Evolutionary conservation across 2,797 vertebrate species (phyloP).

Genomic region (Tenualosa ilisha): DNA sequence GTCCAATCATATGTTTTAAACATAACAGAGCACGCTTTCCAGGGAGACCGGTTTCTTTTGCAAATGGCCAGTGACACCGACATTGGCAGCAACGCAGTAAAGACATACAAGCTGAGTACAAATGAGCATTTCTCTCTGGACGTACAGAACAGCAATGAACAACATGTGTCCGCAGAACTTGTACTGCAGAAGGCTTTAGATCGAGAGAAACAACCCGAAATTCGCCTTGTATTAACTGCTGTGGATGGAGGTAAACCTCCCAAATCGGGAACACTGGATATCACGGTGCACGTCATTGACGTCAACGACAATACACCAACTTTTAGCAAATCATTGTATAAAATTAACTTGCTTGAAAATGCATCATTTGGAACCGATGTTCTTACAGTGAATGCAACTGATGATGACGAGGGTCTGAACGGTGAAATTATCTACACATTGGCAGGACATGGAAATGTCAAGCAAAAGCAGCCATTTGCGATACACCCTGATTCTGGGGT

Average conservation of each 20-base stretch:
- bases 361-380: constrained; percentile 66
- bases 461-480: constrained; percentile 67
- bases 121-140: constrained; percentile 41
- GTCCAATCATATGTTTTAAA: constrained; percentile 39
- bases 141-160: constrained; percentile 36
- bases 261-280: constrained; percentile 28
- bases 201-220: constrained; percentile 45
- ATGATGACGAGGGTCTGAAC: constrained; percentile 74
- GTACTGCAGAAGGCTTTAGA: constrained; percentile 42
- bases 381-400: constrained; percentile 76
- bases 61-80: constrained; percentile 25
- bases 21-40: constrained; percentile 53
- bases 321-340: constrained; percentile 24
- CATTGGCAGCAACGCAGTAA: constrained; percentile 29
- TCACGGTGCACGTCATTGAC: constrained; percentile 29
- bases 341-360: constrained; percentile 66
- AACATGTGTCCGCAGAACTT: constrained; percentile 41
- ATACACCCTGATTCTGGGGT: constrained; percentile 58
- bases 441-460: constrained; percentile 74
- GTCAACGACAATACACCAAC: constrained; percentile 24
- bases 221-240: constrained; percentile 58
- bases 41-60: constrained; percentile 47
- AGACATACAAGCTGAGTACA: constrained; percentile 33
- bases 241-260: constrained; percentile 42
- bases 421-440: constrained; percentile 69